These are phyloP conservation scores for Drosophila rhopaloa DNA, from an alignment of 1,140 invertebrate genomes.

Conservation along the genomic window DNA sequence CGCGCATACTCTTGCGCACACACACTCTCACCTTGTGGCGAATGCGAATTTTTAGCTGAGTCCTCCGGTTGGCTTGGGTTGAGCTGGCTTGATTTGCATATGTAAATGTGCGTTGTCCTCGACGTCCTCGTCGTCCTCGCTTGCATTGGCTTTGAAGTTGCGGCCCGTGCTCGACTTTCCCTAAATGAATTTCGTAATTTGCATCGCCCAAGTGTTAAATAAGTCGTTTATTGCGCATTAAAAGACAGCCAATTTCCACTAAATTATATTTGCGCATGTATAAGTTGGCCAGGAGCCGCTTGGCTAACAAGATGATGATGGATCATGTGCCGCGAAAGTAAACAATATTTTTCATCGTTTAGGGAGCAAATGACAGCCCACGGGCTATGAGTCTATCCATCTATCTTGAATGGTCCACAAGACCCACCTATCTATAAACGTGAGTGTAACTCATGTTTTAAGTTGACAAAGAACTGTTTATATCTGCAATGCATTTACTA, in stretches of 20 bases:
- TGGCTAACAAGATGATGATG: conserved; percentile 67
- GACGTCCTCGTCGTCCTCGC: conserved; percentile 1
- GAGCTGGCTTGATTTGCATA: conserved; percentile 43
- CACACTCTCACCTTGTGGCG: conserved; percentile 16
- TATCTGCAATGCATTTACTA: too few relatives aligned
- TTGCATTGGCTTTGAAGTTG: conserved; percentile 39
- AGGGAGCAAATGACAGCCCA: conserved; percentile 6
- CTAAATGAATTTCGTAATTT: conserved; percentile 77
- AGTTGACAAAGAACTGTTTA: too few relatives aligned
- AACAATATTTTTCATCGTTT: conserved; percentile 23
- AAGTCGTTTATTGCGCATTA: conserved; percentile 81
- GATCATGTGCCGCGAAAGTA: conserved; percentile 45
- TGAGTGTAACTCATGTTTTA: too few relatives aligned
- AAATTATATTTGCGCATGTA: conserved; percentile 58
- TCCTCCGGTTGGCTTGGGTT: neutral
- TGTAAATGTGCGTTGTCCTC: conserved; percentile 55
- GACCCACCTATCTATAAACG: too few relatives aligned
- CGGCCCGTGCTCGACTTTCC: conserved; percentile 33
- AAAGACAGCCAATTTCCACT: conserved; percentile 77
- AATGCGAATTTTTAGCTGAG: conserved; percentile 1
- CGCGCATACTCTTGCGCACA: conserved; percentile 25
- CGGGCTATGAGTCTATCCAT: neutral
- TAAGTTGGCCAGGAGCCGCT: conserved; percentile 36
- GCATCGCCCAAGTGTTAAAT: conserved; percentile 77
- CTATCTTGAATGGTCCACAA: too few relatives aligned